phyloP scores from a whole-genome alignment of 1,140 invertebrate species.

The Heliothis virescens region DNA sequence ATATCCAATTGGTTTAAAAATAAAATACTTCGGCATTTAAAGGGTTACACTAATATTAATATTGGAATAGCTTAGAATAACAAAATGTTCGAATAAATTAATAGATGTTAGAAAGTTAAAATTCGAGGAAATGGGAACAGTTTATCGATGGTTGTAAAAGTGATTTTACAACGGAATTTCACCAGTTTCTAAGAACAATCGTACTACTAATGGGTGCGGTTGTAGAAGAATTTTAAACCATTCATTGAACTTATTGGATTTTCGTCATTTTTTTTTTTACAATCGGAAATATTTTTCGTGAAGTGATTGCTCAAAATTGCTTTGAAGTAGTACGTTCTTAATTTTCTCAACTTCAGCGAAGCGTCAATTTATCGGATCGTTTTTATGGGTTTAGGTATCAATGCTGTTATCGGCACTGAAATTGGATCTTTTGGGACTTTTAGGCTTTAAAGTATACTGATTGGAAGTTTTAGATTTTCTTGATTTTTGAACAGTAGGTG shows the following conservation, averaged over 20 bases:
- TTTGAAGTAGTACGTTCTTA: background rate
- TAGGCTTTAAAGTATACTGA: background rate
- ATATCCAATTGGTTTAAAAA: too few relatives aligned
- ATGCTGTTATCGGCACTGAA: background rate
- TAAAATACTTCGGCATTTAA: too few relatives aligned
- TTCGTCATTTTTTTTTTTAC: constrained; percentile 36
- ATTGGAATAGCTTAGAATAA: too few relatives aligned
- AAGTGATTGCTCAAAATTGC: background rate
- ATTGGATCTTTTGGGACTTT: background rate
- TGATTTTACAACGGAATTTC: constrained; percentile 2
- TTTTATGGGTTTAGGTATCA: background rate
- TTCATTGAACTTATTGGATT: constrained; percentile 23
- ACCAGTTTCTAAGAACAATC: constrained; percentile 12
- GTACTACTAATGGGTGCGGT: constrained; percentile 28
- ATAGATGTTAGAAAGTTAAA: too few relatives aligned
- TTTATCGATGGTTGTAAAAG: background rate
- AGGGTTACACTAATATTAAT: too few relatives aligned
- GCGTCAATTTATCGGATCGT: background rate
- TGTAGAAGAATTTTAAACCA: background rate
- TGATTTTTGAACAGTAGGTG: too few relatives aligned
- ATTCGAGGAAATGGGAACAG: background rate
- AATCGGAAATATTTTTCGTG: background rate
- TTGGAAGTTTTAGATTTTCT: too few relatives aligned
- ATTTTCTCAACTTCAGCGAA: background rate
- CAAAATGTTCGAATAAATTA: too few relatives aligned